phyloP scores from a whole-genome alignment of 2,797 vertebrate species.

The Kryptolebias ocellatus region DNA sequence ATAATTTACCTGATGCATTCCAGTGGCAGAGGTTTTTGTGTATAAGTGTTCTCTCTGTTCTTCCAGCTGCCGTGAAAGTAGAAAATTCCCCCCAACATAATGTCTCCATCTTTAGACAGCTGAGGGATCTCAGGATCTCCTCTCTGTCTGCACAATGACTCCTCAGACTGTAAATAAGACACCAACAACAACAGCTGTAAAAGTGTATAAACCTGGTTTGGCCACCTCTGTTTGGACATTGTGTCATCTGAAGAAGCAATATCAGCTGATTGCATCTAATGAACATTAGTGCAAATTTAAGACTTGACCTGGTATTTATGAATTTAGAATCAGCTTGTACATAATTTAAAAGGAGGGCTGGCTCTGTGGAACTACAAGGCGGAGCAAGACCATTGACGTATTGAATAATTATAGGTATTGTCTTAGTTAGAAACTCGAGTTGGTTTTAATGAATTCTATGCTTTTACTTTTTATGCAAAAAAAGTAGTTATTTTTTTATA shows the following conservation, averaged over 20 bases:
- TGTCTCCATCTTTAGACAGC: slow-evolving; percentile 72
- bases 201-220: slow-evolving; percentile 43
- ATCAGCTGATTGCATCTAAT: slow-evolving; percentile 13
- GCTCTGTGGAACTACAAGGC: slow-evolving; percentile 2
- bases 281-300: background rate
- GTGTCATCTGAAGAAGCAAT: slow-evolving; percentile 23
- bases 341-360: background rate
- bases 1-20: slow-evolving; percentile 74
- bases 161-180: slow-evolving; percentile 55
- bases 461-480: no score
- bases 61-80: slow-evolving; percentile 78
- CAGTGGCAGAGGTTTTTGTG: slow-evolving; percentile 57
- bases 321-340: slow-evolving; percentile 3
- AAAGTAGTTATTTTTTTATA: no score
- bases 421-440: no score
- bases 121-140: slow-evolving; percentile 66
- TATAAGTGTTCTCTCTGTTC: slow-evolving; percentile 54
- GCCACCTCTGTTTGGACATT: slow-evolving; percentile 43
- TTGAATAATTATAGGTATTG: no score
- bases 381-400: background rate
- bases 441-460: no score
- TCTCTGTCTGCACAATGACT: slow-evolving; percentile 50
- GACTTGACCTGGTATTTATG: slow-evolving; percentile 48
- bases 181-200: slow-evolving; percentile 57
- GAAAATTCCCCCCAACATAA: slow-evolving; percentile 76